Evolutionary conservation across 2,797 vertebrate genomes (phyloP), one percentile per base, ranked within the genome.

Genomic region (Amphiprion clarkii): DNA sequence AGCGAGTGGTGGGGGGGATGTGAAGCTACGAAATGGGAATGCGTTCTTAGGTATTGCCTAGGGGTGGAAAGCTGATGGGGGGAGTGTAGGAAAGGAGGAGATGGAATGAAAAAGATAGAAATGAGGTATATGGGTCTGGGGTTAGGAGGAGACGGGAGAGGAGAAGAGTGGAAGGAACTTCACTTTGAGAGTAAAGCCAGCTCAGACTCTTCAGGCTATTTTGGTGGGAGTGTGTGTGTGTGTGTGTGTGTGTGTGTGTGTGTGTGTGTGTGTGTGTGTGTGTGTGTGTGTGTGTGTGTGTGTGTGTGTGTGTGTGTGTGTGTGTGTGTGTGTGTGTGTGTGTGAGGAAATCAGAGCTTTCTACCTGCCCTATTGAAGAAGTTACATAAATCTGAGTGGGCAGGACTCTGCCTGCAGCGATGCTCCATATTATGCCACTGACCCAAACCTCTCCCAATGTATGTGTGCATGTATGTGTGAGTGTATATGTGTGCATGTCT

Each of bases 351-450:
- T 56, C 63, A 77, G 74, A 87, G 71, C 71, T 80, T 73, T 83
- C 82, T 88, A 92, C 92, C 91, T 93, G 90, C 79, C 60, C 76
- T 81, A 73, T 84, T 52, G 68, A 85, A 81, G 77, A 81, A 81
- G 83, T 93, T 92, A 89, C 84, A 92, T 91, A 92, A 91, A 92
- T 89, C 33, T 91, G 89, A 92, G 91, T 92, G 82, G 92, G 91
- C 90, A 89, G 91, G 65, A 72, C 86, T 81, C 67, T 67, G 83
- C 90, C 88, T 86, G 85, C 77, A 88, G 90, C 76, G 8, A 44
- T 82, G 73, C 76, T 89, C 84, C 73, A 85, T 82, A 89, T 88
- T 85, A 86, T 82, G 79, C 68, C 70, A 71, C 63, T 88, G 87
- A 87, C 83, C 86, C 62, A 54, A 52, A 64, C 67, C 75, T 84